phyloP scores from a whole-genome alignment of 30 jellyfish, hydroid and myxozoan species.

The Chrysaora quinquecirrha region DNA sequence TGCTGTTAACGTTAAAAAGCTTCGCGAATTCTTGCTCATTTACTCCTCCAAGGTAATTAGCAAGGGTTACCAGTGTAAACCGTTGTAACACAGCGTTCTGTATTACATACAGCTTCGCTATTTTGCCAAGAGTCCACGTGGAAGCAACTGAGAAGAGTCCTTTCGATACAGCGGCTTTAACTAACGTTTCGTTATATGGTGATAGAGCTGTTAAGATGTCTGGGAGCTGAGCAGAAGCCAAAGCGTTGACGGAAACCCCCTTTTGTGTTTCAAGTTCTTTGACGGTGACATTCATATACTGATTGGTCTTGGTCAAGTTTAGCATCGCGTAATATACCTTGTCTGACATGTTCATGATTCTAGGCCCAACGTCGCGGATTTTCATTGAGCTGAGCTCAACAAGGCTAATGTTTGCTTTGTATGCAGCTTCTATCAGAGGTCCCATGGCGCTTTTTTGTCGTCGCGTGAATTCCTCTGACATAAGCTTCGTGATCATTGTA shows the following conservation, averaged over 20 bases:
- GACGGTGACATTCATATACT: neutral
- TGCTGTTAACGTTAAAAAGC: neutral
- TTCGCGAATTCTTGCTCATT: neutral
- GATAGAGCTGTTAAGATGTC: neutral
- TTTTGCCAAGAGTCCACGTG: neutral
- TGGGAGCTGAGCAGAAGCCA: neutral
- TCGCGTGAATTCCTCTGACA: neutral
- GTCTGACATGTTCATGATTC: neutral
- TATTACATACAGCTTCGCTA: neutral
- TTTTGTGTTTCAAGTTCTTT: neutral
- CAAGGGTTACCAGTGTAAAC: neutral
- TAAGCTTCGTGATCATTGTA: too few species aligned
- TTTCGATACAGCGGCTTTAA: neutral
- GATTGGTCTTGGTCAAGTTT: neutral
- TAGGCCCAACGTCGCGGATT: neutral
- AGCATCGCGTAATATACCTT: too few species aligned
- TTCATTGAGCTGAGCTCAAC: neutral
- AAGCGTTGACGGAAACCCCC: neutral
- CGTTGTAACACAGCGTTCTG: neutral
- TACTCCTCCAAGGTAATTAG: neutral
- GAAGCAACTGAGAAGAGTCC: neutral
- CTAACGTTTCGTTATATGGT: neutral
- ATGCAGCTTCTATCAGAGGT: neutral
- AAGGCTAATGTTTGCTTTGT: neutral
- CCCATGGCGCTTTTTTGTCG: neutral